Percentiles rank a stretch among this genome's conserved stretches.
These are phyloP conservation scores for Iguana delicatissima DNA, from an alignment of 2,797 vertebrate genomes.

Conservation along the genomic window DNA sequence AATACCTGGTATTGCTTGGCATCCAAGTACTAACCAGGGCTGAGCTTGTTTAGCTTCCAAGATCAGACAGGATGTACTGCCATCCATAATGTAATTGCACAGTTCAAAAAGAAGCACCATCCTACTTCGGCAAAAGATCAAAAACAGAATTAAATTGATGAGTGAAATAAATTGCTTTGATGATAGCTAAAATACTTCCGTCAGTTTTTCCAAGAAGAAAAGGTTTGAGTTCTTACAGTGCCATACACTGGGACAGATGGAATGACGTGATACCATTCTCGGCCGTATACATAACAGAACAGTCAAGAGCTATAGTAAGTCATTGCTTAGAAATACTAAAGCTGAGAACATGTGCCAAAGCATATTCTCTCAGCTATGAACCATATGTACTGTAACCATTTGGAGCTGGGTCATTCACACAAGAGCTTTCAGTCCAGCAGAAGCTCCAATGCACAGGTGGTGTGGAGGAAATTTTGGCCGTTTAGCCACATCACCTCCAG, in stretches of 20 bases:
- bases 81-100: background rate
- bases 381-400: background rate
- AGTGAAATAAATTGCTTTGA: background rate
- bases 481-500: background rate
- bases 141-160: background rate
- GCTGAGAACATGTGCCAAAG: too few species aligned
- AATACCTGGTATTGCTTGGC: too few species aligned
- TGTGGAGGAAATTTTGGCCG: too few species aligned
- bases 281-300: background rate
- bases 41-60: too few species aligned
- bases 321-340: background rate
- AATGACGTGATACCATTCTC: background rate
- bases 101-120: background rate
- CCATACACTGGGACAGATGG: background rate
- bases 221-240: background rate
- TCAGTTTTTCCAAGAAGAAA: background rate
- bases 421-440: background rate
- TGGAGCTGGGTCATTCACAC: background rate
- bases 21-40: too few species aligned
- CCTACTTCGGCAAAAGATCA: background rate
- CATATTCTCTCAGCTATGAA: background rate
- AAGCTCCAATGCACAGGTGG: background rate
- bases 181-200: background rate
- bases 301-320: background rate
- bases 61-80: too few species aligned